phyloP scores from a whole-genome alignment of 1,140 invertebrate species.

The Pomacea maculata region DNA sequence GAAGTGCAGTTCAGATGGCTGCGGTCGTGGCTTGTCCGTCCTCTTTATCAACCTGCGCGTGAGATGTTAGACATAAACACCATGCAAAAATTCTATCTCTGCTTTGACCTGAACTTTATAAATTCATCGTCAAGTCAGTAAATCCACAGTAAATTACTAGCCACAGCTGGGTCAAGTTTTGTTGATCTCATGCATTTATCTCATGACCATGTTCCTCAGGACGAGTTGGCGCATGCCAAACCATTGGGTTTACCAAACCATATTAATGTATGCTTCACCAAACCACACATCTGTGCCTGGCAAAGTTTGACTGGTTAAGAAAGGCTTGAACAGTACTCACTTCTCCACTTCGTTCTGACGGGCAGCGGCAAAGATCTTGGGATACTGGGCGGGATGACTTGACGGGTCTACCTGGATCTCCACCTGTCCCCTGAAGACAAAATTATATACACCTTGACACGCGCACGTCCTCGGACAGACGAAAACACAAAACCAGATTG shows the following conservation, averaged over 20 bases:
- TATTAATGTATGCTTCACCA: background rate
- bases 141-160: too few species aligned
- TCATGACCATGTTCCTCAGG: too few species aligned
- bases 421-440: conserved; percentile 55
- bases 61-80: background rate
- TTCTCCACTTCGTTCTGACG: conserved; percentile 49
- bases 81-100: too few species aligned
- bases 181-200: too few species aligned
- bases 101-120: too few species aligned
- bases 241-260: too few species aligned
- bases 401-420: conserved; percentile 58
- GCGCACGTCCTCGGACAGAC: too few species aligned
- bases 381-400: conserved; percentile 55
- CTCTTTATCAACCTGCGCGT: conserved; percentile 36
- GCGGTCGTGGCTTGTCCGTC: conserved; percentile 32
- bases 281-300: background rate
- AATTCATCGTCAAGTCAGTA: too few species aligned
- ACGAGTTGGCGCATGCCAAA: too few species aligned
- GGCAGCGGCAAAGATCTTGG: conserved; percentile 50
- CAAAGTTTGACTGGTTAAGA: conserved; percentile 5
- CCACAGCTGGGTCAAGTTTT: too few species aligned
- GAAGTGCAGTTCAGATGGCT: conserved; percentile 31
- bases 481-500: too few species aligned
- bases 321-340: conserved; percentile 30
- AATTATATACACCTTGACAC: background rate